Conservation (phyloP, 2,797 vertebrate species). For the Alectoris magna region DNA sequence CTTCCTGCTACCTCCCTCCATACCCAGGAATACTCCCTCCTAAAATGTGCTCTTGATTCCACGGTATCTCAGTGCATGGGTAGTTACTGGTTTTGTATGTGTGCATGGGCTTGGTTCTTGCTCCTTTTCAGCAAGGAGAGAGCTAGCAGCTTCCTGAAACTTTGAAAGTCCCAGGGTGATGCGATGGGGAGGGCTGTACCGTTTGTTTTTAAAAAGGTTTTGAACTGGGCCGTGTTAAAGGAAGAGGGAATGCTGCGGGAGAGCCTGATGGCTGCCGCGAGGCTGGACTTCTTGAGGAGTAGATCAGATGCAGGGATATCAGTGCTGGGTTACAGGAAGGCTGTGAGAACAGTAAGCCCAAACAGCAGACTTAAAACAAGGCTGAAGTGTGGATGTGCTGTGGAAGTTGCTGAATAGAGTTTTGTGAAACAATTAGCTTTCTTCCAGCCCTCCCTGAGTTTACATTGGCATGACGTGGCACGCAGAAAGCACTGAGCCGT, state of each 20-base stretch:
- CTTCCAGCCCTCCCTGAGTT: neutral
- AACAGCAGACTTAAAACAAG: neutral
- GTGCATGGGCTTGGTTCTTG: fast-evolving
- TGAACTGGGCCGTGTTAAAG: neutral
- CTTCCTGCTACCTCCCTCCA: neutral
- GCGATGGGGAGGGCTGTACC: fast-evolving
- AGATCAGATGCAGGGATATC: neutral
- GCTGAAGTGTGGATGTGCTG: neutral
- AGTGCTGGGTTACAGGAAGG: neutral
- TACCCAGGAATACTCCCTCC: neutral
- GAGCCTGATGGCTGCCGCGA: neutral
- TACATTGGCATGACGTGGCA: fast-evolving
- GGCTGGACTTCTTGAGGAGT: neutral
- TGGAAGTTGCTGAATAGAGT: neutral
- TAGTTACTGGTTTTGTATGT: neutral
- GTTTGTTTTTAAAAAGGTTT: neutral
- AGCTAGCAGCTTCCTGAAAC: neutral
- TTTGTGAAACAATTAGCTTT: neutral
- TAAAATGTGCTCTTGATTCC: fast-evolving
- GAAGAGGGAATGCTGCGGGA: too few species aligned
- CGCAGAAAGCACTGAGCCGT: neutral
- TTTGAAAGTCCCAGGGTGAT: neutral
- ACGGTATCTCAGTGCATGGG: fast-evolving
- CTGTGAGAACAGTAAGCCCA: neutral
- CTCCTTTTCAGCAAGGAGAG: neutral